phyloP scores from a whole-genome alignment of 2,797 vertebrate genomes.

The Vireo griseus region DNA sequence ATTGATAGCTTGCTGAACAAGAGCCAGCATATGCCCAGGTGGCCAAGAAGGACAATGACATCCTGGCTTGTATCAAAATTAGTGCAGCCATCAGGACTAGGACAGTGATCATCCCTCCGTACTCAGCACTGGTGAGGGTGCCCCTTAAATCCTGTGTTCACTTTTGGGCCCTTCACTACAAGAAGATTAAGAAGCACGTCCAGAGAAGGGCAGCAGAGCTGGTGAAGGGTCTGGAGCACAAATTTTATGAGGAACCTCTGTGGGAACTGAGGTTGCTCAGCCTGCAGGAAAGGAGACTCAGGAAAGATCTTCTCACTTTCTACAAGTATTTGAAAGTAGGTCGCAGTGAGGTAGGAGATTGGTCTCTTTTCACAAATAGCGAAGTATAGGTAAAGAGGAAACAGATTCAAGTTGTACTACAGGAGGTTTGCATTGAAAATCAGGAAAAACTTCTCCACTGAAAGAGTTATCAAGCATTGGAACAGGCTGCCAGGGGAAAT shows the following conservation, averaged over 20 bases:
- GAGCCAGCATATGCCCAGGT: neutral
- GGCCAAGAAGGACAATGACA: neutral
- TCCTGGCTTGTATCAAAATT: neutral
- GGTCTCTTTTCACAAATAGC: neutral
- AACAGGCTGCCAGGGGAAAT: neutral
- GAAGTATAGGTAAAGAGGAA: neutral
- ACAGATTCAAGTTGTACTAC: neutral
- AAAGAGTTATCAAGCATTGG: neutral
- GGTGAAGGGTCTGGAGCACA: neutral
- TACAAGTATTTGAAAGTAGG: neutral
- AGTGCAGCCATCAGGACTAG: neutral
- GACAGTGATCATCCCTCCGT: neutral
- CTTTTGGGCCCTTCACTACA: neutral
- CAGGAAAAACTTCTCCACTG: neutral
- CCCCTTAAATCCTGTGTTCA: neutral
- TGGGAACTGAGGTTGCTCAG: neutral
- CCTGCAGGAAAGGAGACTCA: neutral
- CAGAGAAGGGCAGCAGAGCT: neutral
- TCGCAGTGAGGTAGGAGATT: too few relatives aligned
- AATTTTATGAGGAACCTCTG: neutral
- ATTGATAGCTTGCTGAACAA: rapidly evolving
- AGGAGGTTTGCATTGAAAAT: neutral
- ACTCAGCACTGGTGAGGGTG: neutral
- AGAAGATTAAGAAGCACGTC: neutral
- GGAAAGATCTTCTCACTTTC: neutral